phyloP scores from a whole-genome alignment of 2,797 vertebrate genomes.

The Perodicticus potto region DNA sequence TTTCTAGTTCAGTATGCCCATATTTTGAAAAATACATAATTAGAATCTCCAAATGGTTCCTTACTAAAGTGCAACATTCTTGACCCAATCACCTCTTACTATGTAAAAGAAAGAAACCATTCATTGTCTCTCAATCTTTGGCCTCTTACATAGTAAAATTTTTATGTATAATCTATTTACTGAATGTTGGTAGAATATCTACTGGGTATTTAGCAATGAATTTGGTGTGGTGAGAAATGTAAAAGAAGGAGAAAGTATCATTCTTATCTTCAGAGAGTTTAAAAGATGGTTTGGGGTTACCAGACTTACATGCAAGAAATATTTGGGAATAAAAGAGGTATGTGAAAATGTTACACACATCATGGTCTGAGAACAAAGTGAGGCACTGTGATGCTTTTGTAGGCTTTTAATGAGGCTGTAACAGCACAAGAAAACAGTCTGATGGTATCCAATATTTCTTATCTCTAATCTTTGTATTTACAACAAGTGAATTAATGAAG shows the following conservation, averaged over 20 bases:
- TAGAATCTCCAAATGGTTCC: not conserved
- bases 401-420: not conserved
- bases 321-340: conserved; percentile 15
- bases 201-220: not conserved
- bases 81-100: not conserved
- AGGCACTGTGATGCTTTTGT: not conserved
- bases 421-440: not conserved
- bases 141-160: not conserved
- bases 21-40: not conserved
- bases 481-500: conserved; percentile 24
- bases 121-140: not conserved
- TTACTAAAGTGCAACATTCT: not conserved
- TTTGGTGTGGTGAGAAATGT: not conserved
- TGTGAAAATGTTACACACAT: not conserved
- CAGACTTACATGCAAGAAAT: not conserved
- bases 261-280: conserved; percentile 12
- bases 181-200: not conserved
- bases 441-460: not conserved
- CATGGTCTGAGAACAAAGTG: not conserved
- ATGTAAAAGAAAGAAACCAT: not conserved
- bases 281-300: not conserved
- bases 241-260: not conserved
- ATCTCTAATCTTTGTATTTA: conserved; percentile 35
- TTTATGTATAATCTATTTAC: not conserved
- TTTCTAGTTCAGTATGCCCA: conserved; percentile 17